These are phyloP conservation scores for Nesogale talazaci DNA, from an alignment of 2,113 vertebrate species.

Conservation along the genomic window DNA sequence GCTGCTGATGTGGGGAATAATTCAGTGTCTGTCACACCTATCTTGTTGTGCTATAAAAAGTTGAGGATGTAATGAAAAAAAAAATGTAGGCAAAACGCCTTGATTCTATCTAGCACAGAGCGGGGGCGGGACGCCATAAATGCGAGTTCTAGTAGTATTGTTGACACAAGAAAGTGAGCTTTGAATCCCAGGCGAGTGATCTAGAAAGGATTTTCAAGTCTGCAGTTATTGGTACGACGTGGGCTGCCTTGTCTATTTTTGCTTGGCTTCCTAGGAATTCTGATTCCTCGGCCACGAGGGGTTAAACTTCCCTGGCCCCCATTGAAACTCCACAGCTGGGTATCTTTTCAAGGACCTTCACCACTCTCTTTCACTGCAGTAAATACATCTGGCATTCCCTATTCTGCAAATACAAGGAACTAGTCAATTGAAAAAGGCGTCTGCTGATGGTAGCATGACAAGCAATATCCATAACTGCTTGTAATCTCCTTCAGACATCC, in stretches of 20 bases:
- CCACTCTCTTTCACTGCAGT: slow-evolving; percentile 19
- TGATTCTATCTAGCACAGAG: neutral
- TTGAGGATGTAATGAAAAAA: neutral
- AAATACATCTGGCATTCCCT: slow-evolving; percentile 47
- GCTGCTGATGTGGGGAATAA: neutral
- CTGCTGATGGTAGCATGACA: slow-evolving; percentile 82
- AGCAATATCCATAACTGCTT: slow-evolving; percentile 78
- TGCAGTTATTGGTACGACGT: neutral
- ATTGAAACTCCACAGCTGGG: slow-evolving; percentile 45
- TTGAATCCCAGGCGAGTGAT: slow-evolving; percentile 37
- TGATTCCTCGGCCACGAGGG: neutral
- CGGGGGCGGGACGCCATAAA: neutral
- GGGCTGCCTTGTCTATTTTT: neutral
- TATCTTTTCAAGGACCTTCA: slow-evolving; percentile 41
- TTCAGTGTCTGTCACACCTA: neutral
- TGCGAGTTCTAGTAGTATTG: neutral
- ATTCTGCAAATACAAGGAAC: slow-evolving; percentile 59
- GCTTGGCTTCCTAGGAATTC: slow-evolving; percentile 7
- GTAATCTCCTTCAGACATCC: slow-evolving; percentile 76
- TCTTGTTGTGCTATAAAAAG: slow-evolving; percentile 23
- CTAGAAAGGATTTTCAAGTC: slow-evolving; percentile 23
- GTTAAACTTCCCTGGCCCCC: slow-evolving; percentile 35
- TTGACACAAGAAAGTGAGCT: slow-evolving; percentile 35
- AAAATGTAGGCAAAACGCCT: neutral
- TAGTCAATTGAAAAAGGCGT: slow-evolving; percentile 65